A percentile compares a stretch with the other conserved stretches of the same genome.
Conservation (phyloP, 2,113 vertebrate genomes). For the Acrocephalus kingi region DNA sequence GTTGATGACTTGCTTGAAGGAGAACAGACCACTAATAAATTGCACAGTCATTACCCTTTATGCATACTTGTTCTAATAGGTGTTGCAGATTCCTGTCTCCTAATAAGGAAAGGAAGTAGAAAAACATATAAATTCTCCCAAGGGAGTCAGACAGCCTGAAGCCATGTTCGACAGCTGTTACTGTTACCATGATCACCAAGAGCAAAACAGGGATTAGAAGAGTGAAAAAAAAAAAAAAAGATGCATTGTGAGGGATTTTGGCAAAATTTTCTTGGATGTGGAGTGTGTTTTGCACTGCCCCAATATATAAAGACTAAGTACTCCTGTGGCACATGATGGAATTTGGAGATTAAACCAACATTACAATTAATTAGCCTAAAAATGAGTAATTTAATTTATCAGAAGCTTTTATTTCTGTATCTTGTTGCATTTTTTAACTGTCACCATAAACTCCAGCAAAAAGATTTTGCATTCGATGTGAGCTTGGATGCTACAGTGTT, state of each 20-base stretch:
- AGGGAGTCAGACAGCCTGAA: constrained; percentile 80
- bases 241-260: constrained; percentile 51
- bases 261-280: constrained; percentile 62
- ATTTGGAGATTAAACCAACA: constrained; percentile 70
- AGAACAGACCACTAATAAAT: constrained; percentile 83
- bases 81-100: constrained; percentile 81
- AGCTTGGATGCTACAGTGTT: neutral
- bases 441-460: neutral
- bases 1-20: constrained; percentile 74
- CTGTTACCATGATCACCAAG: constrained; percentile 75
- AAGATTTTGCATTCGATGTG: neutral
- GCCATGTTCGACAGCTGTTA: constrained; percentile 74
- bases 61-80: constrained; percentile 83
- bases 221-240: accelerated
- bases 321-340: constrained; percentile 23
- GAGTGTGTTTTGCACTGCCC: constrained; percentile 58
- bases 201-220: constrained; percentile 71
- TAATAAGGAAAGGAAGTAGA: constrained; percentile 86
- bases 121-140: constrained; percentile 84
- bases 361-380: constrained; percentile 51
- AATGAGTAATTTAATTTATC: neutral
- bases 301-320: constrained; percentile 31
- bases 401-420: neutral
- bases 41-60: constrained; percentile 80
- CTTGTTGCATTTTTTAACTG: neutral